A percentile compares a stretch with the other conserved stretches of the same genome.
Conservation (phyloP, 2,888 invertebrate genomes). For the Mycogona germanica region DNA sequence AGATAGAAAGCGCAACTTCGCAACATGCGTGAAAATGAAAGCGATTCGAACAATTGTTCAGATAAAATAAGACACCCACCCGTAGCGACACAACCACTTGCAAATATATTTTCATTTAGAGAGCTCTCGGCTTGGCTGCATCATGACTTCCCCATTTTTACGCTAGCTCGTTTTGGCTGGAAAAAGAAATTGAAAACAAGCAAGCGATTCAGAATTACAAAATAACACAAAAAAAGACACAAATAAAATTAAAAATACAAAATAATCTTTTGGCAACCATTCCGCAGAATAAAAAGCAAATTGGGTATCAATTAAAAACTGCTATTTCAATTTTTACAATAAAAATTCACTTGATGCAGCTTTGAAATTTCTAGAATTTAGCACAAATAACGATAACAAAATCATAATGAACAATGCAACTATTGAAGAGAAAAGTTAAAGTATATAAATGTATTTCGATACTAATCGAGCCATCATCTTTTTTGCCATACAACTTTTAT, state of each 20-base stretch:
- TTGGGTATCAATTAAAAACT: not conserved
- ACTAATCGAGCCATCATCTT: no score
- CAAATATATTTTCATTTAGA: constrained; percentile 7
- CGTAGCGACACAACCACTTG: constrained; percentile 4
- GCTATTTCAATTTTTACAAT: no score
- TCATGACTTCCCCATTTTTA: constrained; percentile 19
- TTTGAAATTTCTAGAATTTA: constrained; percentile 1
- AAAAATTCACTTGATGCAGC: no score
- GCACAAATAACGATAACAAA: no score
- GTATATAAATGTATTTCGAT: no score
- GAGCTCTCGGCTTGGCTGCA: constrained; percentile 2
- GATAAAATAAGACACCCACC: constrained; percentile 2
- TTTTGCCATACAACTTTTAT: no score
- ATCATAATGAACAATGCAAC: no score
- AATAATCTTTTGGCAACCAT: not conserved
- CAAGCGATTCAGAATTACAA: constrained; percentile 1
- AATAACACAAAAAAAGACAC: not conserved
- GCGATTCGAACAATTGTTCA: not conserved
- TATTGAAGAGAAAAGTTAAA: no score
- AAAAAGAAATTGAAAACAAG: constrained; percentile 11
- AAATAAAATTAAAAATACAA: no score
- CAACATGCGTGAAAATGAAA: not conserved
- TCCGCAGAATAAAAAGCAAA: not conserved
- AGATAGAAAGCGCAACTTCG: not conserved
- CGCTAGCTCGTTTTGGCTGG: constrained; percentile 17